Evolutionary conservation across 2,113 vertebrate species (phyloP).

Genomic region (Leiothrix lutea): DNA sequence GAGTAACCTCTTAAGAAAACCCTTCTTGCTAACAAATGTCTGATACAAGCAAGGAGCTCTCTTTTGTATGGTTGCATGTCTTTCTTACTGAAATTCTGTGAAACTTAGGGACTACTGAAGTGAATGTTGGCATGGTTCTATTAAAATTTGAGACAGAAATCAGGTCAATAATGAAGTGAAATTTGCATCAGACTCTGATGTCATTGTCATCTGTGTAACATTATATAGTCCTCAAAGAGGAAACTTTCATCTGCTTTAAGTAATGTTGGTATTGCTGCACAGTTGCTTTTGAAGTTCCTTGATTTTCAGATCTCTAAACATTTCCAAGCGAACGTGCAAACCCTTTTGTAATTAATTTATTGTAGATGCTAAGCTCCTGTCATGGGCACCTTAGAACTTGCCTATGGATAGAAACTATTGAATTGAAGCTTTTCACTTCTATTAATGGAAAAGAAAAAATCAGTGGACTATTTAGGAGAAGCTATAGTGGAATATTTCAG

Average conservation of each 20-base stretch:
- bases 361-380: not conserved
- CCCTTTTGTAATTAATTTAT: not conserved
- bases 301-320: not conserved
- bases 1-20: not conserved
- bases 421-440: not conserved
- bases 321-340: not conserved
- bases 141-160: not conserved
- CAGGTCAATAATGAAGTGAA: not conserved
- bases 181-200: not conserved
- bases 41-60: not conserved
- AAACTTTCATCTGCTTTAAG: not conserved
- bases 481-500: not conserved
- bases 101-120: not conserved
- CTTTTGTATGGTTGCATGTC: not conserved
- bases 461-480: not conserved
- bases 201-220: not conserved
- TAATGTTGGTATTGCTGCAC: not conserved
- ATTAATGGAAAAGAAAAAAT: not conserved
- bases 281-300: not conserved
- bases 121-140: not conserved
- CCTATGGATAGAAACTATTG: not conserved
- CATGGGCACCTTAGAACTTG: not conserved
- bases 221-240: not conserved
- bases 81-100: not conserved
- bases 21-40: not conserved